Percentiles rank a stretch among this genome's conserved stretches.
Evolutionary conservation across 2,888 invertebrate species (phyloP).

Genomic region (Melangyna quadrimaculata): DNA sequence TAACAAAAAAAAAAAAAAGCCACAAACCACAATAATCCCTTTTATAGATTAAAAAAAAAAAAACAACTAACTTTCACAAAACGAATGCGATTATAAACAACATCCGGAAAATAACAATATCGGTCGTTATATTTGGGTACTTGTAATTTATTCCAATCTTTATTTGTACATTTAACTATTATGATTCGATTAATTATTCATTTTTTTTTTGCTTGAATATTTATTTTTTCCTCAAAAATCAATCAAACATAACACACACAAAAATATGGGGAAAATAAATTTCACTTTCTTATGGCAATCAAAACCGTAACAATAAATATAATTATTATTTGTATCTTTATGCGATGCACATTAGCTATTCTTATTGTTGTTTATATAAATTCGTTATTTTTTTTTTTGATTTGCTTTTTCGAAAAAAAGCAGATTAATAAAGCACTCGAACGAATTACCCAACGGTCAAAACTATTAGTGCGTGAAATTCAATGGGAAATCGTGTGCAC

Average conservation of each 20-base stretch:
- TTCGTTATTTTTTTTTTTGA: constrained; percentile 16
- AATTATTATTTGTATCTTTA: constrained; percentile 42
- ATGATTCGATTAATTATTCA: constrained; percentile 13
- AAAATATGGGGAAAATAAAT: constrained; percentile 44
- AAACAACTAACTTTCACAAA: constrained; percentile 63
- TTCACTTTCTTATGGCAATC: constrained; percentile 59
- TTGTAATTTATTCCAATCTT: constrained; percentile 47
- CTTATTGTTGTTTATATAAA: constrained; percentile 4
- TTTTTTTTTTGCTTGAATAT: constrained; percentile 9
- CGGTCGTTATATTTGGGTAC: not conserved
- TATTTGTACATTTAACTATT: constrained; percentile 19
- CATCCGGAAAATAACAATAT: constrained; percentile 44
- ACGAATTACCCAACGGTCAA: constrained; percentile 53
- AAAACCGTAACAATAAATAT: constrained; percentile 24
- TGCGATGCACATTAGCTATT: constrained; percentile 37
- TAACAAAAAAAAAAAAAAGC: not conserved
- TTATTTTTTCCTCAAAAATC: constrained; percentile 18
- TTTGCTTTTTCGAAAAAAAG: constrained; percentile 20
- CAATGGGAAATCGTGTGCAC: constrained; percentile 63
- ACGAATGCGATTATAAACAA: constrained; percentile 2
- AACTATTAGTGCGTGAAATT: constrained; percentile 67
- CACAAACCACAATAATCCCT: constrained; percentile 39
- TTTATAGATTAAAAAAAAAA: constrained; percentile 26
- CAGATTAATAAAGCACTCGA: constrained; percentile 53
- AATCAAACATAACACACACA: constrained; percentile 36